These are phyloP conservation scores for Hirundichthys speculiger DNA, from an alignment of 2,113 vertebrate genomes.

Conservation along the genomic window DNA sequence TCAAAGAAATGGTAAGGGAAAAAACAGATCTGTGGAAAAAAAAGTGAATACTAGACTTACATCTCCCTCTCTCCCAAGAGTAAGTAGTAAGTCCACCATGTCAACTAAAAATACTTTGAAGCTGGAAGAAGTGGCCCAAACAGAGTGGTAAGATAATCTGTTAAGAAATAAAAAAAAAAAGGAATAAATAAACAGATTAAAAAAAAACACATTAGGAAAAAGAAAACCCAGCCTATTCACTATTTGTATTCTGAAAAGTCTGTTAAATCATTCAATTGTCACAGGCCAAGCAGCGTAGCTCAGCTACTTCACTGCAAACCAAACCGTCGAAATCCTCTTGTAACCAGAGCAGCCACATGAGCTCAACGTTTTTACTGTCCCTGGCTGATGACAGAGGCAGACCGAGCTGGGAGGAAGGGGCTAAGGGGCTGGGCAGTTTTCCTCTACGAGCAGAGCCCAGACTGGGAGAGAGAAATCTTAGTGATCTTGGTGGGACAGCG, in stretches of 20 bases:
- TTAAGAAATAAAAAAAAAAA: too few species aligned
- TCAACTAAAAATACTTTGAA: too few species aligned
- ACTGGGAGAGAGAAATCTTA: conserved; percentile 20
- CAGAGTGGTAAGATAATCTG: too few species aligned
- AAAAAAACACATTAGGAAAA: too few species aligned
- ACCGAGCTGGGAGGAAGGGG: conserved; percentile 22
- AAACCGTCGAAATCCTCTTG: conserved; percentile 9
- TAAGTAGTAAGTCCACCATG: too few species aligned
- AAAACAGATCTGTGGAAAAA: too few species aligned
- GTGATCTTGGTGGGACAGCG: conserved; percentile 53
- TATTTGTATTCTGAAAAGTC: background rate
- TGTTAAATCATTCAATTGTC: conserved; percentile 17
- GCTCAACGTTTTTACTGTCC: conserved; percentile 36
- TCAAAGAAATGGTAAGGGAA: too few species aligned
- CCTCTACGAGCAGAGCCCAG: conserved; percentile 26
- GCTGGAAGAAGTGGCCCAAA: too few species aligned
- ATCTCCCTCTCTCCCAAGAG: too few species aligned
- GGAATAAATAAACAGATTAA: too few species aligned
- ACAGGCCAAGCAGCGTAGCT: background rate
- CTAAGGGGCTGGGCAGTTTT: conserved; percentile 32
- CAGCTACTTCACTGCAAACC: conserved; percentile 11
- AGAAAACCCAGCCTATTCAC: too few species aligned
- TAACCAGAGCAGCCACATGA: conserved; percentile 51
- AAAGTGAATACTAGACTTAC: too few species aligned
- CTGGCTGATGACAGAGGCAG: conserved; percentile 51